Evolutionary conservation across 2,797 vertebrate genomes (phyloP), one percentile per base, ranked within the genome.

Genomic region (Tangara arthus): DNA sequence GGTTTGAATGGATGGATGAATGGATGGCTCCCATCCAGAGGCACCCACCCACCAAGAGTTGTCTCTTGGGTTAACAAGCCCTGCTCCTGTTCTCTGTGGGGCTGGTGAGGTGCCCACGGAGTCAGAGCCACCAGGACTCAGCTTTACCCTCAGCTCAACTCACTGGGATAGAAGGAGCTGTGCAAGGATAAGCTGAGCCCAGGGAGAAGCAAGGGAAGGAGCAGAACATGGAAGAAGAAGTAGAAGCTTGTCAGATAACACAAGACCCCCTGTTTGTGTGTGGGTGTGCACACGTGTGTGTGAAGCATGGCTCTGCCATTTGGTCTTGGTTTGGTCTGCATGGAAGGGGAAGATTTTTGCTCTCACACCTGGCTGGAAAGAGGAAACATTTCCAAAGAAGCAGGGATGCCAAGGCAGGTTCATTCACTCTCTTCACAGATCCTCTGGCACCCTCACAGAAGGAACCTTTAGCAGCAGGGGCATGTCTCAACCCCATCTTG

Each of bases 321-420:
- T 32, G 28, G 9, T 28, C 59, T 82, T 3, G 3, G 0, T 60
- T 83, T 21, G 13, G 46, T 16, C 57, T 68, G 28, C 12, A 3
- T 1, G 6, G 42, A 80, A 50, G 22, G 19, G 37, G 46, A 56
- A 42, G 39, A 57, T 16, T 53, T 89, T 70, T 91, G 39, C 28
- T 93, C 39, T 90, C 41, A 13, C 56, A 63, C 44, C 68, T 66
- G 57, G 57, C 44, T 82, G 60, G 41, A 70, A 82, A 76, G 49
- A 89, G 27, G 30, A 87, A 77, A 24, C 14, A 15, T n/a, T 53
- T 70, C 32, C 42, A 82, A 69, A 47, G 66, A n/a, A 84, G 26
- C 22, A 64, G 27, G 41, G 64, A 4, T 64, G 69, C 75, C 41
- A 65, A 50, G 30, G 21, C 10, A 15, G n/a, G 71, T 52, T 94